Evolutionary conservation across 2,888 invertebrate species (phyloP).

Genomic region (Ditylenchus weischeri): DNA sequence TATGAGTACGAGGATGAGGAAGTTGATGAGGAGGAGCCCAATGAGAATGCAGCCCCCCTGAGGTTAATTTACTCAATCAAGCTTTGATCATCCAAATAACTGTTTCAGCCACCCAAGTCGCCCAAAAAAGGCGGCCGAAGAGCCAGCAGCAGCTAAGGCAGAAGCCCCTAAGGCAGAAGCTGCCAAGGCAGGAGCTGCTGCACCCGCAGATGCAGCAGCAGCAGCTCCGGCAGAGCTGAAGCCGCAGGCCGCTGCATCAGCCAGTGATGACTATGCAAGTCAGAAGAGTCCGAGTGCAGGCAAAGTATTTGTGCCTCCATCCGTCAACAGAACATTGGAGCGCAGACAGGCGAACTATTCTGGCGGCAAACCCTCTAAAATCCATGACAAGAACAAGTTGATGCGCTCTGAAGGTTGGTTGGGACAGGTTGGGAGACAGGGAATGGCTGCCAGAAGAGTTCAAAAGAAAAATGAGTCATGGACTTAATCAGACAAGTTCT

Average conservation of each 20-base stretch:
- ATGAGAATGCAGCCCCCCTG: slow-evolving; percentile 25
- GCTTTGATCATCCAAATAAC: too few species aligned
- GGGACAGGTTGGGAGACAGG: too few species aligned
- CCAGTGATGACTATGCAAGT: slow-evolving; percentile 17
- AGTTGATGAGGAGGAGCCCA: slow-evolving; percentile 34
- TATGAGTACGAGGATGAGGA: slow-evolving; percentile 48
- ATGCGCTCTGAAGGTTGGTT: slow-evolving; percentile 50
- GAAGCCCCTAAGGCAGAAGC: slow-evolving; percentile 14
- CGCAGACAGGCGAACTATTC: slow-evolving; percentile 51
- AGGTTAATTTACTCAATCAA: neutral
- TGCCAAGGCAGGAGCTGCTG: slow-evolving; percentile 18
- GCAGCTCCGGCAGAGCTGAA: slow-evolving; percentile 23
- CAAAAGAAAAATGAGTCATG: too few species aligned
- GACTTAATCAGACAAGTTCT: too few species aligned
- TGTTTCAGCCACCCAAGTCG: slow-evolving; percentile 18
- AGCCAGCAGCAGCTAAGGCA: slow-evolving; percentile 11
- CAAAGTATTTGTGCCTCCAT: slow-evolving; percentile 23
- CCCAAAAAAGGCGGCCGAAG: slow-evolving; percentile 22
- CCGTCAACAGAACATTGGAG: slow-evolving; percentile 34
- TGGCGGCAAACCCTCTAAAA: slow-evolving; percentile 53
- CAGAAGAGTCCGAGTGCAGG: slow-evolving; percentile 48
- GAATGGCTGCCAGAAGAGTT: too few species aligned
- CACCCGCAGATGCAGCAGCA: slow-evolving; percentile 9
- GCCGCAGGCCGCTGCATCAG: slow-evolving; percentile 5
- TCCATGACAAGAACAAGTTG: slow-evolving; percentile 54